Percentiles rank a stretch among this genome's conserved stretches.
phyloP scores from a whole-genome alignment of 2,888 invertebrate genomes.

The Ypsolopha sequella region DNA sequence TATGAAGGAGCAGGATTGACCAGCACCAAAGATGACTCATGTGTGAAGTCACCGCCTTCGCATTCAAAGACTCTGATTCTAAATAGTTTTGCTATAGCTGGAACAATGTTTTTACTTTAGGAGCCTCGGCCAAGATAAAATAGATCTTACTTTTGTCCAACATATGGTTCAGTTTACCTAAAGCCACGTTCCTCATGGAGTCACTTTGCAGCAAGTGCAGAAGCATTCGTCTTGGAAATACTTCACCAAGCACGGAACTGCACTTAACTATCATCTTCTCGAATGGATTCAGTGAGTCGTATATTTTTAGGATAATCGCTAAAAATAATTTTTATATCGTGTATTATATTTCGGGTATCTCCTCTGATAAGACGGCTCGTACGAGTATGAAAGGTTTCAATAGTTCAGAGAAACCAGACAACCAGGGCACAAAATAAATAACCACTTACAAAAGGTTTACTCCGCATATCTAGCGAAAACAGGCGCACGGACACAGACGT shows the following conservation, averaged over 20 bases:
- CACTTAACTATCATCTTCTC: constrained; percentile 76
- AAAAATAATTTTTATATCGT: constrained; percentile 13
- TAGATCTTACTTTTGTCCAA: not conserved
- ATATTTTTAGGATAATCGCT: constrained; percentile 74
- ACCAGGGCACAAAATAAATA: too few species aligned
- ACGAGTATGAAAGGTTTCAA: too few species aligned
- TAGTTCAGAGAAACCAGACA: too few species aligned
- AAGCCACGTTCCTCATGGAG: constrained; percentile 53
- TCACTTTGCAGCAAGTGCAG: constrained; percentile 63
- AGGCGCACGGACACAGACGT: too few species aligned
- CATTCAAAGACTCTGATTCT: constrained; percentile 72
- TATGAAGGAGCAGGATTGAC: constrained; percentile 29
- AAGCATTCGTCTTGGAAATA: constrained; percentile 73
- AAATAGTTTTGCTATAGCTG: constrained; percentile 72
- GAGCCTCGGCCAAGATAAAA: too few species aligned
- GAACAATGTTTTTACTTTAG: constrained; percentile 2
- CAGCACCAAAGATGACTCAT: constrained; percentile 35
- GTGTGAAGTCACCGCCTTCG: constrained; percentile 71
- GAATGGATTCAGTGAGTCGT: constrained; percentile 73
- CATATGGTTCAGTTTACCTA: constrained; percentile 35
- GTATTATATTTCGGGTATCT: too few species aligned
- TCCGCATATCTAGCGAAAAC: too few species aligned
- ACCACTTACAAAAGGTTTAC: too few species aligned
- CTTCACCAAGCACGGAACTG: constrained; percentile 73
- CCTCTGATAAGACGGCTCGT: too few species aligned